Percentiles rank a stretch among this genome's conserved stretches.
Conservation (phyloP, 2,888 invertebrate species). For the Macrophya alboannulata region DNA sequence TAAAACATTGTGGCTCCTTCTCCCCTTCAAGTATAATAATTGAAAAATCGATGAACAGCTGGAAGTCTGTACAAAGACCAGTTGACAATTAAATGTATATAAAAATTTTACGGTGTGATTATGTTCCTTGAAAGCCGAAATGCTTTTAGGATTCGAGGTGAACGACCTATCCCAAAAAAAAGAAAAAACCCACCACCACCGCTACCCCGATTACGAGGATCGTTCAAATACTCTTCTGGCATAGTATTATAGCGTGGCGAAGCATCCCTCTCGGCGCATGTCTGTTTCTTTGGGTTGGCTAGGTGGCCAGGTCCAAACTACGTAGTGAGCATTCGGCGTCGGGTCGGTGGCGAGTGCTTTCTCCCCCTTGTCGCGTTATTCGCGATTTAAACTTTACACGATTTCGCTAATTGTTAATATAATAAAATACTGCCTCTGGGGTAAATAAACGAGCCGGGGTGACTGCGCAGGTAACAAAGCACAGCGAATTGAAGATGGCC, state of each 20-base stretch:
- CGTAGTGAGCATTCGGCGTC: slow-evolving; percentile 40
- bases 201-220: slow-evolving; percentile 14
- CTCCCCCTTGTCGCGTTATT: neutral
- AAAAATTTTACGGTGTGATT: neutral
- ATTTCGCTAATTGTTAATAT: neutral
- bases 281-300: slow-evolving; percentile 41
- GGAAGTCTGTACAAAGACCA: neutral
- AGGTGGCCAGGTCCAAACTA: slow-evolving; percentile 37
- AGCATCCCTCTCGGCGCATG: slow-evolving; percentile 44
- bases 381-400: neutral
- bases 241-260: slow-evolving; percentile 4
- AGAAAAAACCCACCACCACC: neutral
- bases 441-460: neutral
- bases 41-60: neutral
- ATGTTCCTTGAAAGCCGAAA: neutral
- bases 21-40: neutral
- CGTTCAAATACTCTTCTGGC: neutral
- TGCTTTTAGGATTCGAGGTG: neutral
- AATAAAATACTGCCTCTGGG: neutral
- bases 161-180: slow-evolving; percentile 5
- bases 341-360: slow-evolving; percentile 20
- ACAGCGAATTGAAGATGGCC: slow-evolving; percentile 34
- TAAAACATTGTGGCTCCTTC: neutral
- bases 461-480: neutral
- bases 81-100: neutral